A percentile compares a stretch with the other conserved stretches of the same genome.
phyloP scores from a whole-genome alignment of 2,888 invertebrate species.

The Diarsia rubi region DNA sequence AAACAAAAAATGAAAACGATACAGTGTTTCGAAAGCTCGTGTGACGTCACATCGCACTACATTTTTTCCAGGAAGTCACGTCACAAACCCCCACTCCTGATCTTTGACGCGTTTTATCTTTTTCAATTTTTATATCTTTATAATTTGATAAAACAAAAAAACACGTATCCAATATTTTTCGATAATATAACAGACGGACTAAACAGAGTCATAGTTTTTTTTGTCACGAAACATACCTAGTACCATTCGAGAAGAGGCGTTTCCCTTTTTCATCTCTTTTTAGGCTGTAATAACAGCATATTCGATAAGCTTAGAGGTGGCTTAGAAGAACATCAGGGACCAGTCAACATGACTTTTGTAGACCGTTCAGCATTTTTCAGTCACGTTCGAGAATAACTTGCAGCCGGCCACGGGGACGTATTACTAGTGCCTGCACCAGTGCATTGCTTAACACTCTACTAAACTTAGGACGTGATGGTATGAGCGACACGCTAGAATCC shows the following conservation, averaged over 20 bases:
- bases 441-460: conserved; percentile 9
- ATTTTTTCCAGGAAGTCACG: no score
- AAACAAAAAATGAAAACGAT: no score
- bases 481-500: not conserved
- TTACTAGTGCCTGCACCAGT: not conserved
- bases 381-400: conserved; percentile 28
- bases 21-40: no score
- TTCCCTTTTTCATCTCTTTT: not conserved
- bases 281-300: not conserved
- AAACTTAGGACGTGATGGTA: conserved; percentile 17
- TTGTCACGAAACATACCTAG: no score
- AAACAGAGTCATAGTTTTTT: no score
- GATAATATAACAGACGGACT: no score
- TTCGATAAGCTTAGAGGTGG: not conserved
- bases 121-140: no score
- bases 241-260: not conserved
- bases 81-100: no score
- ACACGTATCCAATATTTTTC: no score
- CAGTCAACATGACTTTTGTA: not conserved
- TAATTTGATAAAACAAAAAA: no score
- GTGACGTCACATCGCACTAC: no score
- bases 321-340: not conserved
- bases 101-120: no score
- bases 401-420: not conserved
- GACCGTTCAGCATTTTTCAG: conserved; percentile 11